Evolutionary conservation across 2,888 invertebrate species (phyloP), one percentile per base, ranked within the genome.

Genomic region (Scaptomyza polygonia): DNA sequence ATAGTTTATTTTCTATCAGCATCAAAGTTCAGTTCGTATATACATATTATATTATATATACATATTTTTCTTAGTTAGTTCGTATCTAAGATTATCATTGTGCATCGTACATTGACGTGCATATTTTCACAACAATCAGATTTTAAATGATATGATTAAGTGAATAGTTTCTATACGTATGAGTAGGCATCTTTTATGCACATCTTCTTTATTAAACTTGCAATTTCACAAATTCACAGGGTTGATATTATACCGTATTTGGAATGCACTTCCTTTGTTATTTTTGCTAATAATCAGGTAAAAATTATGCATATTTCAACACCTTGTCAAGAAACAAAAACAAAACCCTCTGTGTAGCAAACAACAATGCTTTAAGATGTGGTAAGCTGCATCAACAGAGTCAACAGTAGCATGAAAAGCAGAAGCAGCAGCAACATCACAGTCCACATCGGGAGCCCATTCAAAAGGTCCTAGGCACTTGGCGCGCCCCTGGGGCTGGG

Each of bases 391-490:
- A 49, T 4, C 25, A 25, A 25, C 25, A 4, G 25, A 25, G 25
- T 25, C 25, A 25, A 25, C 25, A 25, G 5, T 36, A 39, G 34
- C 66, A 34, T 42, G 55, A 39, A 6, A 30, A 36, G 0, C 45
- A 43, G 34, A 43, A 29, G 53, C 54, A 29, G 25, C 34, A 36
- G 44, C 43, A 43, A 8, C 30, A 39, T 2, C 47, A 36, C 34
- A 63, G 74, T 51, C 55, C 48, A 54, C 62, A 53, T 43, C 29
- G 49, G 34, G 43, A 52, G 58, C 58, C 56, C 43, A 67, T 69
- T 69, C 78, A 69, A 77, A 63, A 69, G 73, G 70, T 78, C 81
- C 78, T 81, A 78, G 74, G 69, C 69, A 59, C 69, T 78, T 67
- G 77, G 61, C 61, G 75, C 78, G 63, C 81, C 78, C 59, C 67